Evolutionary conservation across 2,797 vertebrate genomes (phyloP).

Genomic region (Catostomus latipinnis): DNA sequence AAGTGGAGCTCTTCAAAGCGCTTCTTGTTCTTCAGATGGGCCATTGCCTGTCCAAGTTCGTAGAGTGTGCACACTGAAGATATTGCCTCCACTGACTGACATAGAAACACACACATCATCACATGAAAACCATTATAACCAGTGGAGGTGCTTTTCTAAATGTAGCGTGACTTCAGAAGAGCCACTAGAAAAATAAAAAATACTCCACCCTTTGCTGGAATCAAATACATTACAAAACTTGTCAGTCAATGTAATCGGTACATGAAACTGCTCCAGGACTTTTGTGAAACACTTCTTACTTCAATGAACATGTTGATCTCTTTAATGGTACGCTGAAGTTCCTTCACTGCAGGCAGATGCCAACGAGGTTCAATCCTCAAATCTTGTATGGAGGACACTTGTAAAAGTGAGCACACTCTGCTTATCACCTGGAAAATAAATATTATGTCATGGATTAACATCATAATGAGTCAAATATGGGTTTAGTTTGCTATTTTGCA

Average conservation of each 20-base stretch:
- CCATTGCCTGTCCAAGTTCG: slow-evolving; percentile 78
- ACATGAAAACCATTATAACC: background rate
- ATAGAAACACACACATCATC: background rate
- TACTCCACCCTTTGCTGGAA: background rate
- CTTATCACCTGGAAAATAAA: slow-evolving; percentile 69
- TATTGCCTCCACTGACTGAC: slow-evolving; percentile 71
- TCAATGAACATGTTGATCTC: slow-evolving; percentile 80
- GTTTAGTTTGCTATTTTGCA: background rate
- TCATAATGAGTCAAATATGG: background rate
- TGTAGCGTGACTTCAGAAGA: no score
- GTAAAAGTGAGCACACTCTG: slow-evolving; percentile 68
- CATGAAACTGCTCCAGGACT: background rate
- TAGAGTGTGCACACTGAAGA: slow-evolving; percentile 77
- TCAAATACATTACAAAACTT: background rate
- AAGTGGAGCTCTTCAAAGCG: slow-evolving; percentile 80
- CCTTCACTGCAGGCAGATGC: slow-evolving; percentile 68
- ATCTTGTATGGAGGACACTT: slow-evolving; percentile 63
- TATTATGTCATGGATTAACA: background rate
- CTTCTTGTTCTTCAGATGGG: slow-evolving; percentile 79
- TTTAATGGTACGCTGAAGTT: slow-evolving; percentile 72
- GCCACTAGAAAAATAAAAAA: background rate
- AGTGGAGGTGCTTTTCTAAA: no score
- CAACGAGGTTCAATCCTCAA: slow-evolving; percentile 52
- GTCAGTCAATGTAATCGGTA: background rate
- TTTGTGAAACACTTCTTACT: slow-evolving; percentile 61